Conservation (phyloP, 2,113 vertebrate genomes). For the Balaenoptera acutorostrata region DNA sequence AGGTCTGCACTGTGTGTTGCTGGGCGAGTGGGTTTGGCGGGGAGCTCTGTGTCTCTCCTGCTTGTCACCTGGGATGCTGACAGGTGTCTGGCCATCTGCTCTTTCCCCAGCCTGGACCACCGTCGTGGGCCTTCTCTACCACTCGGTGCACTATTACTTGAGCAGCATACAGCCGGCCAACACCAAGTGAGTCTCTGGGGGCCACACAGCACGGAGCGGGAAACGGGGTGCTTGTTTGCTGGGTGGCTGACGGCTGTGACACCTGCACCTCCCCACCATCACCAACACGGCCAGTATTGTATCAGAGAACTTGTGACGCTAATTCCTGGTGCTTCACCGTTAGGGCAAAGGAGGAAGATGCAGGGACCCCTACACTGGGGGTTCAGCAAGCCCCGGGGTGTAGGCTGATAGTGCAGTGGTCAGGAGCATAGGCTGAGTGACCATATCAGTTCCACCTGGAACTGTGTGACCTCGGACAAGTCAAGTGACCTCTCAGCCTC, state of each 20-base stretch:
- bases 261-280: fast-evolving
- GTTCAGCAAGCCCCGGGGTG: neutral
- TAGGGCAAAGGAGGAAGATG: neutral
- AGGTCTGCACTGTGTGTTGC: fast-evolving
- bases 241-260: fast-evolving
- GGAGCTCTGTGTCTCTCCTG: fast-evolving
- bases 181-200: constrained; percentile 85
- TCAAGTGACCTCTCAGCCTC: neutral
- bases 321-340: fast-evolving
- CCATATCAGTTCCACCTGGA: fast-evolving
- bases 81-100: neutral
- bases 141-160: constrained; percentile 90
- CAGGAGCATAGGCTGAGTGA: neutral
- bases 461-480: too few species aligned
- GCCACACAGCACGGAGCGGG: too few species aligned
- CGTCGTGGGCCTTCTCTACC: constrained; percentile 93
- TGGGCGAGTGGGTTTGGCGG: fast-evolving
- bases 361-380: fast-evolving
- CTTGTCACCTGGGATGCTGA: neutral
- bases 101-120: constrained; percentile 87
- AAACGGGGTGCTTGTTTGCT: neutral
- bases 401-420: neutral
- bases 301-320: too few species aligned
- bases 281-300: fast-evolving
- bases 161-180: constrained; percentile 84